These are phyloP conservation scores for Pteronotus mesoamericanus DNA, from an alignment of 2,797 vertebrate genomes.

Conservation along the genomic window DNA sequence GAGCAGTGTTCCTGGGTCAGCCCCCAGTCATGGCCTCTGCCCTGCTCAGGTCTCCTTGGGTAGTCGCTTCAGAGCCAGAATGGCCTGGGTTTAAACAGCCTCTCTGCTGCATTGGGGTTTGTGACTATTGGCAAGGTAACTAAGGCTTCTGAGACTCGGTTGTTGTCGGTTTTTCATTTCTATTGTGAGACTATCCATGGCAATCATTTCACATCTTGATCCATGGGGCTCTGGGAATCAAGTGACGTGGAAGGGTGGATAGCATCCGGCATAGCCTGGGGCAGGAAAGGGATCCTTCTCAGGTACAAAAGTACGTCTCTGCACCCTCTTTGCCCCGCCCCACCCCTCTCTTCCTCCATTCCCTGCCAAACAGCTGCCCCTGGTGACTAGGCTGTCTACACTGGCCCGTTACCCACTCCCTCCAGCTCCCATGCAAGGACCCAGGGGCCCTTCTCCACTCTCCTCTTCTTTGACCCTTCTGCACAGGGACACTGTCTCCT, in stretches of 20 bases:
- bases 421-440: neutral
- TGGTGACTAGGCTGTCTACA: neutral
- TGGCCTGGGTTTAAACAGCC: neutral
- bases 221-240: neutral
- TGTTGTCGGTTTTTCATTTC: neutral
- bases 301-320: neutral
- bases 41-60: neutral
- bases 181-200: neutral
- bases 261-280: neutral
- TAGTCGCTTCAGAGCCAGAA: neutral
- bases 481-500: neutral
- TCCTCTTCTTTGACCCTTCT: neutral
- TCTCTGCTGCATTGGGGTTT: neutral
- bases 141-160: neutral
- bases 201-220: neutral
- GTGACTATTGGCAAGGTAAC: neutral
- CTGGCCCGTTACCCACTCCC: neutral
- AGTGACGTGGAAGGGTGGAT: neutral
- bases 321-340: neutral
- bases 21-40: rapidly evolving
- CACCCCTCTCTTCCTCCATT: neutral
- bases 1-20: neutral
- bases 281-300: neutral
- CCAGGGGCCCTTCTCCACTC: neutral
- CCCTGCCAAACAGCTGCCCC: neutral